phyloP scores from a whole-genome alignment of 1,140 invertebrate species.

The Zaprionus vittiger region DNA sequence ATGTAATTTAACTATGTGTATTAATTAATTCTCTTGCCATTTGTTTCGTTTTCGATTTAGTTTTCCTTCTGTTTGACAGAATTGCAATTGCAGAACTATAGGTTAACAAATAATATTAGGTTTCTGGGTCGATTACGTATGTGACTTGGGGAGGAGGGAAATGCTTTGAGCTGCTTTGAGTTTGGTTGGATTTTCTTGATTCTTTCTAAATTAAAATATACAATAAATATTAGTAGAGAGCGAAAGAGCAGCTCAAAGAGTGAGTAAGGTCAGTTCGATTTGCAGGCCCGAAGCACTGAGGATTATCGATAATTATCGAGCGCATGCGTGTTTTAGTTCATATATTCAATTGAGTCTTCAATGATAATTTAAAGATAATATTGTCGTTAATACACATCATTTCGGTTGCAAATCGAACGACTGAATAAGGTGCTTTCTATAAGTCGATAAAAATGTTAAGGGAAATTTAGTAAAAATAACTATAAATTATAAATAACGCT shows the following conservation, averaged over 20 bases:
- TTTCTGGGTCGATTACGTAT: slow-evolving; percentile 33
- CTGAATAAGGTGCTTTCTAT: slow-evolving; percentile 17
- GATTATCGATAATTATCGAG: neutral
- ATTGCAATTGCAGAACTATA: slow-evolving; percentile 52
- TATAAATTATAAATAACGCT: slow-evolving; percentile 63
- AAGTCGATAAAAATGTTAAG: slow-evolving; percentile 30
- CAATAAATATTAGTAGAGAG: slow-evolving; percentile 78
- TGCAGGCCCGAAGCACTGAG: neutral
- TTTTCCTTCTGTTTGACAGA: slow-evolving; percentile 78
- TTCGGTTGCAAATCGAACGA: slow-evolving; percentile 20
- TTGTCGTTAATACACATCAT: slow-evolving; percentile 2
- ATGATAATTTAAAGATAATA: neutral
- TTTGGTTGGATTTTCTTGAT: slow-evolving; percentile 48
- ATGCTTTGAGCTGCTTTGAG: slow-evolving; percentile 69
- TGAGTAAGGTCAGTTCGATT: slow-evolving; percentile 32
- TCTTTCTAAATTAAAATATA: slow-evolving; percentile 54
- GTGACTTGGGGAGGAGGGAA: slow-evolving; percentile 27
- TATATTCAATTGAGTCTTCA: too few species aligned
- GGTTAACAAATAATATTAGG: slow-evolving; percentile 52
- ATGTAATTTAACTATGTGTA: slow-evolving; percentile 69
- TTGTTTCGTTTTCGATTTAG: slow-evolving; percentile 24
- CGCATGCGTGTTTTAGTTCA: too few species aligned
- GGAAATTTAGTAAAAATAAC: slow-evolving; percentile 61
- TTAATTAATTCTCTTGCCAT: slow-evolving; percentile 21
- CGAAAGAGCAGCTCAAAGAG: slow-evolving; percentile 65